Conservation (phyloP, 2,113 vertebrate genomes). For the Arenaria interpres region DNA sequence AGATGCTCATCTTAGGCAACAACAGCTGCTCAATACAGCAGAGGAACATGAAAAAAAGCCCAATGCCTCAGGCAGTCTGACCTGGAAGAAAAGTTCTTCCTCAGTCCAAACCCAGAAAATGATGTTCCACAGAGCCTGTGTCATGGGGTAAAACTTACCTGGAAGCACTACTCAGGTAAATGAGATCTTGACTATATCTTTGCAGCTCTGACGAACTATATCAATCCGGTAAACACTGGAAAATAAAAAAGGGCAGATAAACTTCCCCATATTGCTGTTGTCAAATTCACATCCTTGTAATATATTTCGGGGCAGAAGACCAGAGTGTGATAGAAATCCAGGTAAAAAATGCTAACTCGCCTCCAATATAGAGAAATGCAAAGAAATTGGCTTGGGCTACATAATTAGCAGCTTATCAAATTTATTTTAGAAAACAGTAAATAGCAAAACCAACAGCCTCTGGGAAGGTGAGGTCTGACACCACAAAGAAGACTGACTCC, state of each 20-base stretch:
- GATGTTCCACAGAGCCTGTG: background rate
- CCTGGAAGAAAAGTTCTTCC: background rate
- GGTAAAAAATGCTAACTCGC: background rate
- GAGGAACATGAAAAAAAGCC: background rate
- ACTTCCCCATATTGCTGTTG: background rate
- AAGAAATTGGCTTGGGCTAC: background rate
- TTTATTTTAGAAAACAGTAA: background rate
- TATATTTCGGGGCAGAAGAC: background rate
- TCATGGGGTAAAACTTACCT: background rate
- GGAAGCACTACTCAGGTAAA: background rate
- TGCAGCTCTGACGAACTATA: background rate
- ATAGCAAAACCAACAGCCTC: background rate
- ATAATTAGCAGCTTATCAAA: background rate
- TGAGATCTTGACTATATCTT: background rate
- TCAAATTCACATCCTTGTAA: background rate
- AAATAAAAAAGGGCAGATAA: background rate
- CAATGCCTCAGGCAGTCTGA: background rate
- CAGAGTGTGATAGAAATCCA: background rate
- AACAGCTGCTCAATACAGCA: background rate
- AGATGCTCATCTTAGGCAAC: background rate
- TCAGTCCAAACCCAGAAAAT: background rate
- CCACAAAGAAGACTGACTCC: background rate
- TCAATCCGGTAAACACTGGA: background rate
- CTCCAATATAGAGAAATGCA: background rate
- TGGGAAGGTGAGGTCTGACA: background rate